Evolutionary conservation across 2,797 vertebrate species (phyloP).

Genomic region (Enteromius argenteus): DNA sequence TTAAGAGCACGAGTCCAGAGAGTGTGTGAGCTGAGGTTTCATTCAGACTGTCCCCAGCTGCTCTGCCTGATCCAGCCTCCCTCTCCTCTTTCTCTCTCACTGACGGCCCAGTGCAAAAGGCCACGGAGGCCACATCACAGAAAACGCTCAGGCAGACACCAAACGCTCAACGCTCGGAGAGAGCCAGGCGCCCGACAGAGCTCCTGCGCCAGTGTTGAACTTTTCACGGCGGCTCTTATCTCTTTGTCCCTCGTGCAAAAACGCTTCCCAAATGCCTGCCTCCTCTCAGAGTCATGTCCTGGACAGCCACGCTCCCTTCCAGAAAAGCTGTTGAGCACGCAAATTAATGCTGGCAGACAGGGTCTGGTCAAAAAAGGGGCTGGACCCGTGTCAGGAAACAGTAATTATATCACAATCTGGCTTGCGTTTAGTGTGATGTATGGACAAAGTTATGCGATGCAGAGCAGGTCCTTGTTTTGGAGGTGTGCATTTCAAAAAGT

Average conservation of each 20-base stretch:
- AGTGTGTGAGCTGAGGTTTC: constrained; percentile 55
- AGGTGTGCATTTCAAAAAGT: not conserved
- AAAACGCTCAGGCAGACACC: constrained; percentile 68
- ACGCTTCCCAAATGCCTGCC: constrained; percentile 8
- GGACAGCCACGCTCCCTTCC: constrained; percentile 78
- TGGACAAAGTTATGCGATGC: constrained; percentile 70
- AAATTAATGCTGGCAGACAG: constrained; percentile 79
- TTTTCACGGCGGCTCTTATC: constrained; percentile 33
- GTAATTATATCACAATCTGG: constrained; percentile 84
- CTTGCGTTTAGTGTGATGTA: constrained; percentile 81
- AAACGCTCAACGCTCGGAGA: constrained; percentile 5
- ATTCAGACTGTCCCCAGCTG: constrained; percentile 78
- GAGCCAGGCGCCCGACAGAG: not conserved
- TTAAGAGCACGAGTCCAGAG: constrained; percentile 75
- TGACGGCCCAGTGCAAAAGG: constrained; percentile 77
- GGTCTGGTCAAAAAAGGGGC: constrained; percentile 65
- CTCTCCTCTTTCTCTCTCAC: constrained; percentile 67
- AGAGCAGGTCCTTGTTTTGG: not conserved
- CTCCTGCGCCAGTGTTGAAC: constrained; percentile 16
- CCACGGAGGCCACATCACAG: constrained; percentile 86
- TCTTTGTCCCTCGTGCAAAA: constrained; percentile 21
- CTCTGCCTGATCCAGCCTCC: constrained; percentile 74
- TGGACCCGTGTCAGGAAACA: constrained; percentile 79
- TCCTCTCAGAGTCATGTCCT: constrained; percentile 64
- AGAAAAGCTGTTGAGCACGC: constrained; percentile 76